phyloP scores from a whole-genome alignment of 2,888 invertebrate genomes.

The Julus scanicus region DNA sequence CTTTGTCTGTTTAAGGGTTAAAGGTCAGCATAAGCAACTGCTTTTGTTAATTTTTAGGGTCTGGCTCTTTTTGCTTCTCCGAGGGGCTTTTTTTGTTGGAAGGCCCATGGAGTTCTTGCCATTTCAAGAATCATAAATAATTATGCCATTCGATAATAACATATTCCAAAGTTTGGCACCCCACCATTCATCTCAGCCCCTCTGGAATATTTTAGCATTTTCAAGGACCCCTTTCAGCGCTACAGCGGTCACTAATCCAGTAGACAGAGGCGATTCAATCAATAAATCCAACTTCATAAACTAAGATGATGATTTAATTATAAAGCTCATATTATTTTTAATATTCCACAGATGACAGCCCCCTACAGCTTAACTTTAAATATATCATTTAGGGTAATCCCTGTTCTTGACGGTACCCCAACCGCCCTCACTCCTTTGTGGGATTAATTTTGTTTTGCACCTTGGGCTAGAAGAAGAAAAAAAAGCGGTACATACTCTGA shows the following conservation, averaged over 20 bases:
- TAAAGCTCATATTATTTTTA: constrained; percentile 21
- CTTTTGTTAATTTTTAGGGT: neutral
- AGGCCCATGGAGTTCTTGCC: neutral
- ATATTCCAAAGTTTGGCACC: neutral
- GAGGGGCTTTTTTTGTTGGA: neutral
- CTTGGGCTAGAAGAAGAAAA: neutral
- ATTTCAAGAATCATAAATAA: neutral
- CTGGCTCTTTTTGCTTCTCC: neutral
- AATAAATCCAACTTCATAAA: constrained; percentile 41
- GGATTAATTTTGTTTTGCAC: neutral
- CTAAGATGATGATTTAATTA: constrained; percentile 42
- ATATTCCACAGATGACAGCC: constrained; percentile 17
- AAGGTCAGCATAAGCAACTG: neutral
- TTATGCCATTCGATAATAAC: neutral
- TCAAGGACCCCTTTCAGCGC: neutral
- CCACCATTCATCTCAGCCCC: constrained; percentile 28
- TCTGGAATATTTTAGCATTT: constrained; percentile 29
- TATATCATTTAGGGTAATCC: constrained; percentile 39
- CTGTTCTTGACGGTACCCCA: neutral
- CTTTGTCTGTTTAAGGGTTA: neutral
- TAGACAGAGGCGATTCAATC: constrained; percentile 8
- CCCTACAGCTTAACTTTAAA: constrained; percentile 27
- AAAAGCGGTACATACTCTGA: neutral
- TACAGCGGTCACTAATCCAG: neutral
- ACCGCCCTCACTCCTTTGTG: neutral